Percentiles rank a stretch among this genome's conserved stretches.
Evolutionary conservation across 2,888 invertebrate genomes (phyloP).

Genomic region (Cantharis rustica): DNA sequence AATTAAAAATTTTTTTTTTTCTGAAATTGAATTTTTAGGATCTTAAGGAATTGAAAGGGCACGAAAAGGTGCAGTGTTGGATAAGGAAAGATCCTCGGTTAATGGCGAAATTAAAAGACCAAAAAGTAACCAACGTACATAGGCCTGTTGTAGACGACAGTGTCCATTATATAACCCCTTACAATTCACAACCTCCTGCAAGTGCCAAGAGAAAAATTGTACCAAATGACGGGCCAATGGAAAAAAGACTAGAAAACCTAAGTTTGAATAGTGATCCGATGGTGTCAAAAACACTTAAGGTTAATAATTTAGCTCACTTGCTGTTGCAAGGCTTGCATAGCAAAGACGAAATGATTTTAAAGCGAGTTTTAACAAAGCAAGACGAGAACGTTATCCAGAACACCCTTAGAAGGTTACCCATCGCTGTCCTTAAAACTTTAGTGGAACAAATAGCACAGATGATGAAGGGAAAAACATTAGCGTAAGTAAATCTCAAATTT

Average conservation of each 20-base stretch:
- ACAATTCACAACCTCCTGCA: conserved; percentile 41
- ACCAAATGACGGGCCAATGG: conserved; percentile 66
- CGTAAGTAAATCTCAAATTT: conserved; percentile 59
- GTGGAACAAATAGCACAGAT: conserved; percentile 73
- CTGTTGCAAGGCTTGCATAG: conserved; percentile 86
- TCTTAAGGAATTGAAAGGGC: conserved; percentile 39
- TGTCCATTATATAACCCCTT: conserved; percentile 59
- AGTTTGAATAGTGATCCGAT: conserved; percentile 64
- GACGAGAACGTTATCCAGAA: conserved; percentile 71
- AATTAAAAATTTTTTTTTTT: not conserved
- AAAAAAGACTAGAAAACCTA: conserved; percentile 80
- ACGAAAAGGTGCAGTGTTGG: conserved; percentile 58
- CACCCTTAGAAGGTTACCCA: conserved; percentile 76
- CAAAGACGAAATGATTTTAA: conserved; percentile 74
- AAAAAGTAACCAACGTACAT: conserved; percentile 53
- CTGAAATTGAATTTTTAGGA: not conserved
- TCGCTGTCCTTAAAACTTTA: conserved; percentile 73
- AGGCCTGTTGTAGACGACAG: conserved; percentile 54
- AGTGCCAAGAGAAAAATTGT: conserved; percentile 50
- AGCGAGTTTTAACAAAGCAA: conserved; percentile 70
- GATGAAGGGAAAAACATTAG: conserved; percentile 69
- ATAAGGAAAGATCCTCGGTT: conserved; percentile 53
- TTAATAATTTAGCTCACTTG: conserved; percentile 78
- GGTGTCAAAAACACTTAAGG: conserved; percentile 60
- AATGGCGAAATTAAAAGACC: conserved; percentile 35